Base-by-base conservation (phyloP, 2,888 invertebrate species). In the Nomada ruficornis region DNA sequence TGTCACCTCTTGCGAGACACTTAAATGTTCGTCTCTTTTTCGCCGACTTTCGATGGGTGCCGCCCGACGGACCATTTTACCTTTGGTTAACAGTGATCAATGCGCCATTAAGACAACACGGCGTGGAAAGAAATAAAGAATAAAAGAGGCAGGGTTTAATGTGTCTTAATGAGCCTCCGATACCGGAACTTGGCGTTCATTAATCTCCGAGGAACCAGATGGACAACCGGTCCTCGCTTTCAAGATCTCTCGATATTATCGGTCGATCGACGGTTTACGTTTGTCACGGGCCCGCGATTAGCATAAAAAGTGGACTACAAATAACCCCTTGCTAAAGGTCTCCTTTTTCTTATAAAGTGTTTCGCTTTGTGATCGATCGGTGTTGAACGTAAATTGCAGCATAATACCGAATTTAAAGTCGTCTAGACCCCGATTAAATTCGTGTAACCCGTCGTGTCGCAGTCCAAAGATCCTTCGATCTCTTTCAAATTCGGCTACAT, bases 141-240 rank as follows among this genome's bases (percentile, higher is more conserved):
- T 29, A 20, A 78, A 73, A 76, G 70, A 50, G 72, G 67, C 52
- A 55, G 70, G 69, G 82, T 84, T 87, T 88, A 89, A 87, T 87
- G 88, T 78, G 83, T 87, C 87, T 84, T 89, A 89, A 89, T 87
- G 88, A 86, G 83, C 82, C 77, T 73, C 71, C 74, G 83, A 86
- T 87, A 71, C 80, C 76, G 74, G 75, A 59, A 71, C 71, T 54
- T 62, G 11, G 70, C 80, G 83, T 84, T 87, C 85, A 87, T 87
- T 87, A 87, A 87, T 87, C 87, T 79, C 79, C 70, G 60, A 15
- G n/a, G 70, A 70, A 68, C 79, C 82, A 73, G 73, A 83, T 76
- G 86, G 86, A 86, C 83, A 78, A 86, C 83, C 80, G 86, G 85
- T 78, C 81, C 63, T 83, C 86, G 20, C 47, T 26, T 68, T 64